These are phyloP conservation scores for Ceratina australensis DNA, from an alignment of 1,140 invertebrate species.

Conservation along the genomic window DNA sequence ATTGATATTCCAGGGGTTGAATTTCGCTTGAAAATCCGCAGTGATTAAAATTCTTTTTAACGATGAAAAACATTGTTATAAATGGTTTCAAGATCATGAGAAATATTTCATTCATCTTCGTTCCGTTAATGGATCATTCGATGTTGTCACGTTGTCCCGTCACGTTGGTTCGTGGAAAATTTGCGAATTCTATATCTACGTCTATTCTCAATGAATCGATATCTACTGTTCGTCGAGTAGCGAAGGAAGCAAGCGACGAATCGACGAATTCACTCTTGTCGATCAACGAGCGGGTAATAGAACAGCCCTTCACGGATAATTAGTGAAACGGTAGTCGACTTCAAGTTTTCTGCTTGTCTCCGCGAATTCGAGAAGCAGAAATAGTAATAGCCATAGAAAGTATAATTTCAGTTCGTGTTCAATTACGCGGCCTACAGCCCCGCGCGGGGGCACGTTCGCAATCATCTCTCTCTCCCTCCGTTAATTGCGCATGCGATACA, in stretches of 20 bases:
- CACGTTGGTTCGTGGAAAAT: background rate
- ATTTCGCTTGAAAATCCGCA: too few relatives aligned
- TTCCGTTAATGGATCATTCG: background rate
- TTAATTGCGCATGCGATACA: constrained; percentile 34
- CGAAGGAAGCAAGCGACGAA: background rate
- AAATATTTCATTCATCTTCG: constrained; percentile 11
- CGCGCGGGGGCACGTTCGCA: background rate
- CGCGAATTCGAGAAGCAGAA: background rate
- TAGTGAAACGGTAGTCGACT: background rate
- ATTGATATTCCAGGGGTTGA: too few relatives aligned
- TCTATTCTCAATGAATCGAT: background rate
- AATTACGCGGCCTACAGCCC: constrained; percentile 22
- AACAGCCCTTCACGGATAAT: constrained; percentile 4
- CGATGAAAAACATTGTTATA: background rate
- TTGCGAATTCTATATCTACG: constrained; percentile 12
- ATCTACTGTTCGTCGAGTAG: background rate
- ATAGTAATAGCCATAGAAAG: too few relatives aligned
- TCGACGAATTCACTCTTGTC: background rate
- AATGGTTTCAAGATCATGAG: background rate
- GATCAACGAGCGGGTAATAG: background rate
- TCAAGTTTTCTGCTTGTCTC: background rate
- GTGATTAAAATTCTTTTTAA: too few relatives aligned
- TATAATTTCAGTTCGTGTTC: background rate
- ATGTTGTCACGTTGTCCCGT: background rate
- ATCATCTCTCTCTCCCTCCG: background rate